Base-by-base conservation (phyloP, 2,113 vertebrate species). In the Ailurus styani region DNA sequence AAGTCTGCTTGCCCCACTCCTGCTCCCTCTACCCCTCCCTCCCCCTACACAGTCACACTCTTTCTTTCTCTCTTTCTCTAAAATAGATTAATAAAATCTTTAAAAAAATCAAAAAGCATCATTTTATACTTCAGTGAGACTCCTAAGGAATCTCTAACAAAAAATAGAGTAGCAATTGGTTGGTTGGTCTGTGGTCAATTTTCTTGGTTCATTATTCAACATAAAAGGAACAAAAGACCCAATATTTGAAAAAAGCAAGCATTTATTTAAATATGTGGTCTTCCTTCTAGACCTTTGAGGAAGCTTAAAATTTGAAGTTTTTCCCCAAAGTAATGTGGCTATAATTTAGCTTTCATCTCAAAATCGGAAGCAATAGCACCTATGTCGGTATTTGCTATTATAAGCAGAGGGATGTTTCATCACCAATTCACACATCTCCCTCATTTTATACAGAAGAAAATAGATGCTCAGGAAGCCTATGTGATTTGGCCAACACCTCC, bases 391-490 rank as follows among this genome's bases (percentile, higher is more conserved):
- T 72, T 90, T 55, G 62, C n/a, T 73, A 70, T 83, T 77, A 29
- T 47, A 54, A 87, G 31, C 31, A 57, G 75, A 93, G 40, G n/a
- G n/a, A 29, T 10, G 2, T 66, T 95, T 97, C 68, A 17, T 42
- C 50, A 75, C 10, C 81, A 79, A 82, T 60, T 87, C 23, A 42
- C 15, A 77, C 21, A 78, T 87, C 75, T 87, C 50, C 23, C 23
- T 95, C 70, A 75, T 91, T 95, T 87, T 90, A 79, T 9, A 37
- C 25, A 93, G 25, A 86, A 93, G 72, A 40, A 85, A 72, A 83
- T 81, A 14, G 45, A 34, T 14, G 13, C 13, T 21, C 37, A 50
- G 54, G 75, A 31, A 91, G 68, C 85, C 21, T 81, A 75, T 72
- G 60, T 77, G 23, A 82, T 54, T 54, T 85, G 54, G 45, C 27